Evolutionary conservation across 2,113 vertebrate species (phyloP), one percentile per base, ranked within the genome.

Genomic region (Heterochromis multidens): DNA sequence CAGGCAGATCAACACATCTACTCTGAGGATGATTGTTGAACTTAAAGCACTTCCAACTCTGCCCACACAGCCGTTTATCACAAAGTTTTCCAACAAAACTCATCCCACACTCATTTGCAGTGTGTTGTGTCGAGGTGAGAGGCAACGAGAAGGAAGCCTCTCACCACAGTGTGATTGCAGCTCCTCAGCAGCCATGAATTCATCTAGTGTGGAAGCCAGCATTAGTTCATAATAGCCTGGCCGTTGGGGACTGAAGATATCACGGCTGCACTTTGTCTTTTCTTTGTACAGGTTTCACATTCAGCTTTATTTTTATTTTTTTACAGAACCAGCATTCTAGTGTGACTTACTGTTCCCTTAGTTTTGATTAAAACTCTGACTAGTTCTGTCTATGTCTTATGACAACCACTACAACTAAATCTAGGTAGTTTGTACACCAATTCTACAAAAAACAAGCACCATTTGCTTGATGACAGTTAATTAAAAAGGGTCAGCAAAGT

Each of bases 51-150:
- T 80, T 90, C 87, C 76, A 72, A 79, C 72, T 79, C 82, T 43
- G 52, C 87, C 89, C 77, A 90, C 87, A 43, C 87, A 86, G 40
- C 58, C 80, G 27, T 92, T 92, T 90, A 92, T 87, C 79, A 74
- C 74, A 85, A 92, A 92, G 65, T 87, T 89, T 77, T 29, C 77
- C 77, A 85, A 88, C 82, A 81, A 81, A 85, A 83, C 61, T 86
- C 89, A 84, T 82, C 89, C 87, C 84, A 87, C 87, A 72, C 88
- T 87, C 70, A 87, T 85, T 79, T 87, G 74, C 86, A 35, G 78
- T 13, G n/a, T 72, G 82, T 77, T 83, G 65, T 79, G 79, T 80
- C 1, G 81, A 91, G 83, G 83, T 89, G 85, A 88, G 79, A 80
- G 81, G 81, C 84, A 77, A 16, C 4, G 16, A 72, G 76, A 89